phyloP scores from a whole-genome alignment of 2,797 vertebrate species.

The Bovichtus variegatus region DNA sequence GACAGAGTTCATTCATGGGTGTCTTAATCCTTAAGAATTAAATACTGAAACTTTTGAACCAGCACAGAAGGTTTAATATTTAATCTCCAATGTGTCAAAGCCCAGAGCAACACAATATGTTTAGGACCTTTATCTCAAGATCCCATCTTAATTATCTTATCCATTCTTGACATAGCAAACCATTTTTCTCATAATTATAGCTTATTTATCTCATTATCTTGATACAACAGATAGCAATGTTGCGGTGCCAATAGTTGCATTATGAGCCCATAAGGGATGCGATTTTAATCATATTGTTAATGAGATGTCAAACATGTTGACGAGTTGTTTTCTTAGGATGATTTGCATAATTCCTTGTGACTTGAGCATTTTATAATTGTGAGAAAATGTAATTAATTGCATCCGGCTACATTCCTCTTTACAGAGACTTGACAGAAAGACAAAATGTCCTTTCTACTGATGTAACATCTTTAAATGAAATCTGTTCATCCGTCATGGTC shows the following conservation, averaged over 20 bases:
- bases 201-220: constrained; percentile 31
- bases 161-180: constrained; percentile 19
- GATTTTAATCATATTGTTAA: constrained; percentile 14
- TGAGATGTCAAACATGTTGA: constrained; percentile 21
- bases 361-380: background rate
- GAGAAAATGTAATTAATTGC: background rate
- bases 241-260: constrained; percentile 14
- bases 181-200: constrained; percentile 19
- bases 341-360: constrained; percentile 12
- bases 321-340: background rate
- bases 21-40: constrained; percentile 29
- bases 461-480: background rate
- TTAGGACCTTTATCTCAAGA: constrained; percentile 8
- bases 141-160: constrained; percentile 24
- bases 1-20: constrained; percentile 43
- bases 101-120: constrained; percentile 17
- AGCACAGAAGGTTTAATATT: constrained; percentile 9
- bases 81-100: background rate
- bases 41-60: background rate
- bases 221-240: constrained; percentile 14
- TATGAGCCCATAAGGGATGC: background rate
- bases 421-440: background rate
- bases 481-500: background rate
- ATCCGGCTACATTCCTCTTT: background rate
- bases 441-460: background rate